Evolutionary conservation across 37 sponge, comb jelly and placozoan genomes (phyloP).

Genomic region (Chondrosia reniformis): DNA sequence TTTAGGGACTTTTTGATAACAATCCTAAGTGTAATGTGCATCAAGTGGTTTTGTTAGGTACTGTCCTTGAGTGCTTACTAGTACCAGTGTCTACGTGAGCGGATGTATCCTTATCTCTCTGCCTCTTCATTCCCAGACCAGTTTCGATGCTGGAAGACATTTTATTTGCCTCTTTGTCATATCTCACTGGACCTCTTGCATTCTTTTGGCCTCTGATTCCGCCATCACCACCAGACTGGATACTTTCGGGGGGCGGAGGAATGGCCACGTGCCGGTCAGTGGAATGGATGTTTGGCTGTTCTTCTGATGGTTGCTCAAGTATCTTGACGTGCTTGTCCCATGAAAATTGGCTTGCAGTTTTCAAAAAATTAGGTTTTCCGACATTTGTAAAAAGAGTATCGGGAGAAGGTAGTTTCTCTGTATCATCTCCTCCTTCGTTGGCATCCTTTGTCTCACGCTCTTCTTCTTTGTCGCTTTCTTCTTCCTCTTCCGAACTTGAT

Average conservation of each 20-base stretch:
- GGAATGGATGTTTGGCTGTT: constrained; percentile 30
- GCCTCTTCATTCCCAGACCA: constrained; percentile 15
- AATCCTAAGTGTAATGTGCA: too few species aligned
- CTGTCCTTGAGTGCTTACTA: too few species aligned
- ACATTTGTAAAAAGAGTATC: constrained; percentile 65
- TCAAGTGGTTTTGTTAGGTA: too few species aligned
- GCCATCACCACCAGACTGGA: background rate
- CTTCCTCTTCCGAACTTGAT: constrained; percentile 54
- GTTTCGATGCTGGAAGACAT: constrained; percentile 8
- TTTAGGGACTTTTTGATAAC: too few species aligned
- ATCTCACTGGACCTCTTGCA: background rate
- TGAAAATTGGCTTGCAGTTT: constrained; percentile 29
- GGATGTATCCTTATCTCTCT: background rate
- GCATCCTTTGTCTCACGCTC: background rate
- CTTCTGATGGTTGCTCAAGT: background rate
- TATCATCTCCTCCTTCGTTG: background rate
- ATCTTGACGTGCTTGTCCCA: constrained; percentile 69
- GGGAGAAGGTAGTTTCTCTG: constrained; percentile 71
- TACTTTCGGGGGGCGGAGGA: constrained; percentile 49
- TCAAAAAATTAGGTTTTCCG: constrained; percentile 62
- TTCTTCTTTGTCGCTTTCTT: background rate
- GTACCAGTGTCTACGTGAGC: background rate
- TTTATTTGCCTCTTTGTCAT: background rate
- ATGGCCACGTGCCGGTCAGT: constrained; percentile 37
- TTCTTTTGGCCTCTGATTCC: background rate